Evolutionary conservation across 1,140 invertebrate genomes (phyloP).

Genomic region (Drosophila grimshawi): DNA sequence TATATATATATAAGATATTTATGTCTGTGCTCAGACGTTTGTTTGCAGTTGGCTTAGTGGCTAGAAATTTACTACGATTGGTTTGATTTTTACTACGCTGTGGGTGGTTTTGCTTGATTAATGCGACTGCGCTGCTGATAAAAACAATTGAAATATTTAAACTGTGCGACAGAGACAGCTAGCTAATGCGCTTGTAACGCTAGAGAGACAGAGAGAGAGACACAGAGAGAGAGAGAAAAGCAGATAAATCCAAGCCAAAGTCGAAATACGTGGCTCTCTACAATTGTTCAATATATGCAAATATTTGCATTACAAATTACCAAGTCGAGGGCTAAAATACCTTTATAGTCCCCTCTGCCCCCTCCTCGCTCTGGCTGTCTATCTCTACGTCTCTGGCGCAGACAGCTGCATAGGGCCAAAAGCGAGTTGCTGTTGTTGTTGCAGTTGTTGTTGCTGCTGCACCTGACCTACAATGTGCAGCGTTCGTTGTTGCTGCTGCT

Average conservation of each 20-base stretch:
- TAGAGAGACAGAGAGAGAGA: not conserved
- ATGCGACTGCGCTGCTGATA: slow-evolving; percentile 17
- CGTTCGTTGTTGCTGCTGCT: slow-evolving; percentile 27
- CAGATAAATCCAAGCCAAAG: slow-evolving; percentile 54
- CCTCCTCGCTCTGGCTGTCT: not conserved
- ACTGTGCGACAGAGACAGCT: slow-evolving; percentile 18
- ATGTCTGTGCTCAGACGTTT: not conserved
- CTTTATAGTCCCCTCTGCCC: not conserved
- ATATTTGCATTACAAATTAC: slow-evolving; percentile 75
- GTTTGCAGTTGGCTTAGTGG: not conserved
- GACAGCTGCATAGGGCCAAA: slow-evolving; percentile 50
- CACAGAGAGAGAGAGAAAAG: slow-evolving; percentile 1
- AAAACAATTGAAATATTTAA: slow-evolving; percentile 61
- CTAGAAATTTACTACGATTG: slow-evolving; percentile 14
- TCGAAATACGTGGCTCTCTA: slow-evolving; percentile 56
- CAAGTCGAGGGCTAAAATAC: slow-evolving; percentile 33
- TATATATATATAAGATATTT: not conserved
- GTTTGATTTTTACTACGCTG: slow-evolving; percentile 9
- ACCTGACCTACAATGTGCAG: slow-evolving; percentile 71
- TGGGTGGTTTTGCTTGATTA: slow-evolving; percentile 43
- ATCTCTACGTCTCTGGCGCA: not conserved
- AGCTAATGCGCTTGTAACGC: not conserved
- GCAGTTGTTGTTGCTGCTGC: slow-evolving; percentile 28
- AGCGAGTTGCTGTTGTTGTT: not conserved
- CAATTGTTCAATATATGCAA: slow-evolving; percentile 70